Conservation (phyloP, 2,113 vertebrate genomes). For the Galemys pyrenaicus region DNA sequence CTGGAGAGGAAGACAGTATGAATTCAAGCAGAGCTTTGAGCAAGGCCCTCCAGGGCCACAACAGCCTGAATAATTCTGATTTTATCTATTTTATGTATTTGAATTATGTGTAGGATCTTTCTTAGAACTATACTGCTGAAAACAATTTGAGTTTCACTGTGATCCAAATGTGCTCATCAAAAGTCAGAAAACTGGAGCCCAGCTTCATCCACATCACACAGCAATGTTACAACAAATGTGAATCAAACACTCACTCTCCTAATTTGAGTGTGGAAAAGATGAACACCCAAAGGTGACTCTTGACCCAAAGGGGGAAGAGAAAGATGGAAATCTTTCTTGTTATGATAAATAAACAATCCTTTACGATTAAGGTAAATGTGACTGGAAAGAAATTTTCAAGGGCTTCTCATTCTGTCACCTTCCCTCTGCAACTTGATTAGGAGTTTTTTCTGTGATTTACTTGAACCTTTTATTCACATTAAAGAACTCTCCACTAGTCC, state of each 20-base stretch:
- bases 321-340: not conserved
- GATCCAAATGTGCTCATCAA: not conserved
- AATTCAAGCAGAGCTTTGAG: not conserved
- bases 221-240: not conserved
- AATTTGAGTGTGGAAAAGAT: not conserved
- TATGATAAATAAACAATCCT: not conserved
- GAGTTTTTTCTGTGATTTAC: not conserved
- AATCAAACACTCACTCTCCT: not conserved
- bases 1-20: not conserved
- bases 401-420: not conserved
- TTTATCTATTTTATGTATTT: not conserved
- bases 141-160: constrained; percentile 6
- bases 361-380: not conserved
- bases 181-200: not conserved
- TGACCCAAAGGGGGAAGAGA: not conserved
- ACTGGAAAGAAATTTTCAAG: constrained; percentile 8
- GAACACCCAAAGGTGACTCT: not conserved
- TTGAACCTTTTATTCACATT: not conserved
- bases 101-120: not conserved
- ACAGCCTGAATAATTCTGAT: not conserved
- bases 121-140: not conserved
- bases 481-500: not conserved
- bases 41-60: too few species aligned
- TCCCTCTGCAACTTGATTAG: not conserved
- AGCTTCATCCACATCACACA: not conserved